These are phyloP conservation scores for Kradibia gibbosae DNA, from an alignment of 1,140 invertebrate genomes.

Conservation along the genomic window DNA sequence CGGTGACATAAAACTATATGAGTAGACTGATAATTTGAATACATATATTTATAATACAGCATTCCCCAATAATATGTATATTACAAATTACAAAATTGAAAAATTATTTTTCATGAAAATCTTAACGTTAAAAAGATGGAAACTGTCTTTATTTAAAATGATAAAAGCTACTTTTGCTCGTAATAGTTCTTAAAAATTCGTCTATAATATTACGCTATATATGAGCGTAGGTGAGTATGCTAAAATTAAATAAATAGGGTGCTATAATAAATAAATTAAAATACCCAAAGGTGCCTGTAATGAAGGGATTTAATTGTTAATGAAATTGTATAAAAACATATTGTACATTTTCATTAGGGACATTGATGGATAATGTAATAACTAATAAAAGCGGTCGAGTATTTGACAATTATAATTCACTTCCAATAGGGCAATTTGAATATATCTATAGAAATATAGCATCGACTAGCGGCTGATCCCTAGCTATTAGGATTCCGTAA, in stretches of 20 bases:
- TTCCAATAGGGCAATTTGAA: not conserved
- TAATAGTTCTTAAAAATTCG: not conserved
- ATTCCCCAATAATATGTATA: not conserved
- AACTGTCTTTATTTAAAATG: not conserved
- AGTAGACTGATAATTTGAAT: not conserved
- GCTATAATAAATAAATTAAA: not conserved
- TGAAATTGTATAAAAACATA: not conserved
- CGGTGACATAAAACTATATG: not conserved
- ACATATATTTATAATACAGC: not conserved
- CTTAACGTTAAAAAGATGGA: not conserved
- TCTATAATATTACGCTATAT: not conserved
- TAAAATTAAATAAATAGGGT: not conserved
- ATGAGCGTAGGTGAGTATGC: not conserved
- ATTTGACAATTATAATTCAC: not conserved
- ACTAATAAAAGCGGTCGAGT: not conserved
- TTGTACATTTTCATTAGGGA: too few relatives aligned
- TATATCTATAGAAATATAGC: not conserved
- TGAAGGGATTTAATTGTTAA: not conserved
- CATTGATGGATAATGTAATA: too few relatives aligned
- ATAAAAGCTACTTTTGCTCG: constrained; percentile 8
- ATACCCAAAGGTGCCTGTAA: not conserved
- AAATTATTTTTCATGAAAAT: not conserved
- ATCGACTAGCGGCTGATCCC: not conserved
- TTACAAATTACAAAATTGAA: not conserved
- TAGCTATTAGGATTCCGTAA: constrained; percentile 4